These are phyloP conservation scores for Halictus ligatus DNA, from an alignment of 2,888 invertebrate species.

Conservation along the genomic window DNA sequence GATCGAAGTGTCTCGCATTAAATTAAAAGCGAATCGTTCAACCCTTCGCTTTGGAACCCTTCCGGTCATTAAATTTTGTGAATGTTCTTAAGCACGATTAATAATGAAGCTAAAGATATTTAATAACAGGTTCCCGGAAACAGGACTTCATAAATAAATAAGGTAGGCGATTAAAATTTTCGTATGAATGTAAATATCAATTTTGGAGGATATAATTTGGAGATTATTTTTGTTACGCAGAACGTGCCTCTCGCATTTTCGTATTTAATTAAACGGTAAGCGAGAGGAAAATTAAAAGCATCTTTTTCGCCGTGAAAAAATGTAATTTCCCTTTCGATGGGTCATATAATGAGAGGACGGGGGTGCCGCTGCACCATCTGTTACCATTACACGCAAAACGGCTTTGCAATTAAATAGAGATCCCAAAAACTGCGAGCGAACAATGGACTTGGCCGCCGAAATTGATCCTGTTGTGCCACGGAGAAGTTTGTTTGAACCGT, in stretches of 20 bases:
- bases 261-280: neutral
- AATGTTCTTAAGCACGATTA: too few relatives aligned
- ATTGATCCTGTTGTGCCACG: neutral
- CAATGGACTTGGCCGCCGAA: neutral
- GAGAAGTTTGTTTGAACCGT: neutral
- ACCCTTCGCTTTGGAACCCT: neutral
- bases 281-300: neutral
- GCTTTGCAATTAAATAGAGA: neutral
- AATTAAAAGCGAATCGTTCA: neutral
- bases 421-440: neutral
- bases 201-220: too few relatives aligned
- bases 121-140: too few relatives aligned
- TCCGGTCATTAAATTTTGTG: too few relatives aligned
- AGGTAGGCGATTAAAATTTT: too few relatives aligned
- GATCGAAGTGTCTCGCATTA: neutral
- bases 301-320: neutral
- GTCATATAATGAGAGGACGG: neutral
- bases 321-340: neutral
- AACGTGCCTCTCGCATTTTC: neutral
- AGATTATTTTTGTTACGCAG: too few relatives aligned
- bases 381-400: neutral
- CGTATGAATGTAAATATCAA: too few relatives aligned
- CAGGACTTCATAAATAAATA: too few relatives aligned
- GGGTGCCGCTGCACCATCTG: neutral
- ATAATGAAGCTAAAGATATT: too few relatives aligned